phyloP scores from a whole-genome alignment of 2,797 vertebrate genomes.

The Sebastes vulpes region DNA sequence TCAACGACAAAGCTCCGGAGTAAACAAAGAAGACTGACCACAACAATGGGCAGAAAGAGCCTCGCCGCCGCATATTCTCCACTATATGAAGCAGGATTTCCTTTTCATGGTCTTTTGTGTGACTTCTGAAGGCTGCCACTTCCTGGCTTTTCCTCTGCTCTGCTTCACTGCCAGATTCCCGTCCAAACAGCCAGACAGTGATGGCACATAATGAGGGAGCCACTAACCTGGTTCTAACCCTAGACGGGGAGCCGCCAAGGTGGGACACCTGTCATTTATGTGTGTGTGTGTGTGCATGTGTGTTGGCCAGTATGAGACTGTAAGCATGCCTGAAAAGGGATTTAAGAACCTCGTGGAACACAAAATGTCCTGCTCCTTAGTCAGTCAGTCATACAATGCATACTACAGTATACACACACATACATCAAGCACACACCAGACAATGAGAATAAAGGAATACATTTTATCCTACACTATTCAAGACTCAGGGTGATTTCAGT shows the following conservation, averaged over 20 bases:
- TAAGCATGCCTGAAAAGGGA: conserved; percentile 2
- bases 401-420: not conserved
- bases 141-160: conserved; percentile 35
- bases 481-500: not conserved
- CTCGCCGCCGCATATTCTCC: not conserved
- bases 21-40: conserved; percentile 53
- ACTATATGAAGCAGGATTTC: conserved; percentile 59
- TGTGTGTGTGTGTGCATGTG: not conserved
- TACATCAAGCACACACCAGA: not conserved
- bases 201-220: conserved; percentile 55
- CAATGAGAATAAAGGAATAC: not conserved
- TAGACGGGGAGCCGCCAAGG: conserved; percentile 19
- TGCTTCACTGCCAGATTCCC: conserved; percentile 33
- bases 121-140: conserved; percentile 48
- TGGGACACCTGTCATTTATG: conserved; percentile 39
- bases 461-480: not conserved
- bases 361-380: not conserved
- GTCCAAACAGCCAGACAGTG: conserved; percentile 37
- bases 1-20: conserved; percentile 48
- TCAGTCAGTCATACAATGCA: not conserved
- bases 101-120: conserved; percentile 48
- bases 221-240: conserved; percentile 27
- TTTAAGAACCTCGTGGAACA: conserved; percentile 9
- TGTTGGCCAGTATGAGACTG: not conserved
- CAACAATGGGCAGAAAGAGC: conserved; percentile 33